Percentiles rank a stretch among this genome's conserved stretches.
Conservation (phyloP, 1,140 invertebrate species). For the Planococcus citri region DNA sequence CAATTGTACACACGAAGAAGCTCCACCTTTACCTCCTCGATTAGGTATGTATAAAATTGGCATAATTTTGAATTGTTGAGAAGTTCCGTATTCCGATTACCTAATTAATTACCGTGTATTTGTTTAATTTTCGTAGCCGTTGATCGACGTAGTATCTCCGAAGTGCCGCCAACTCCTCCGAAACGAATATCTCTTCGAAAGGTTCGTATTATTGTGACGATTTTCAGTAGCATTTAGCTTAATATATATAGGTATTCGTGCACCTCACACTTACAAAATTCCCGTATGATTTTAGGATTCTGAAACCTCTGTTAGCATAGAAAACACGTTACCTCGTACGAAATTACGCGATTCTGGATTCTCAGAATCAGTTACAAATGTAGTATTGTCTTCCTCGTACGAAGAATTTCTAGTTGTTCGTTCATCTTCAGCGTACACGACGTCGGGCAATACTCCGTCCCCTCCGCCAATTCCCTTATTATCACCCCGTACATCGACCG, state of each 20-base stretch:
- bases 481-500: not conserved
- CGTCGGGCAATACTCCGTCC: not conserved
- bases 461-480: not conserved
- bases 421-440: not conserved
- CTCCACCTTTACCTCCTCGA: not conserved
- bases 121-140: conserved; percentile 36
- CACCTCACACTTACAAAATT: not conserved
- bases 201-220: conserved; percentile 27
- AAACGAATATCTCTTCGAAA: conserved; percentile 42
- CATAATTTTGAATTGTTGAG: too few relatives aligned
- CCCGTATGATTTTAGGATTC: not conserved
- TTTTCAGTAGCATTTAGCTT: too few relatives aligned
- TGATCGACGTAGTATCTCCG: conserved; percentile 38
- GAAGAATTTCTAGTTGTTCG: not conserved
- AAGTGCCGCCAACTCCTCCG: conserved; percentile 44
- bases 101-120: conserved; percentile 13
- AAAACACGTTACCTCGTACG: not conserved
- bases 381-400: not conserved
- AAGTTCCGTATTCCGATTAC: not conserved
- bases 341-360: conserved; percentile 1
- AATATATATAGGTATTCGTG: too few relatives aligned
- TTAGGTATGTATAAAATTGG: not conserved
- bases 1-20: not conserved
- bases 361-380: not conserved
- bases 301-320: not conserved